phyloP scores from a whole-genome alignment of 2,888 invertebrate species.

The Epicampocera succincta region DNA sequence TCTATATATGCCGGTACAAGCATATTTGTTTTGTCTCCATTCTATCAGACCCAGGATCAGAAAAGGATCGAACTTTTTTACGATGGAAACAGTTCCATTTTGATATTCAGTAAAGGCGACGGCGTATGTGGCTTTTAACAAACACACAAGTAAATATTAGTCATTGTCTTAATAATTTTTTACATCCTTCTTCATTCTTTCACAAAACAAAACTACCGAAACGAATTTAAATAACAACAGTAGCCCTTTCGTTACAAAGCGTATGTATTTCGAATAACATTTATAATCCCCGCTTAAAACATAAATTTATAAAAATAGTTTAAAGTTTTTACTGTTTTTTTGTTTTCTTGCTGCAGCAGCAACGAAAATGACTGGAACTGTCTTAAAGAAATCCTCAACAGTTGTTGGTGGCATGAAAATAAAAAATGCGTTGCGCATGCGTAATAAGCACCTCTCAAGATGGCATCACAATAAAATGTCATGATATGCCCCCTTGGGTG shows the following conservation, averaged over 20 bases:
- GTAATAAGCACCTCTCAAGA: constrained; percentile 81
- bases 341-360: background rate
- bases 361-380: background rate
- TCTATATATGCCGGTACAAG: too few relatives aligned
- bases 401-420: constrained; percentile 59
- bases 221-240: constrained; percentile 56
- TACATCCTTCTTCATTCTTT: too few relatives aligned
- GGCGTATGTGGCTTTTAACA: too few relatives aligned
- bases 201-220: background rate
- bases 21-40: too few relatives aligned
- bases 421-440: constrained; percentile 76
- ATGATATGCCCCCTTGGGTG: constrained; percentile 79
- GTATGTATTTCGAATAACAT: constrained; percentile 38
- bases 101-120: too few relatives aligned
- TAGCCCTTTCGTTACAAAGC: constrained; percentile 38
- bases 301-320: constrained; percentile 55
- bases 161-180: too few relatives aligned
- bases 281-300: constrained; percentile 17
- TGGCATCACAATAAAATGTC: constrained; percentile 81
- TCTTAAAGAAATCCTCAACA: background rate
- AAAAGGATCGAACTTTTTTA: too few relatives aligned
- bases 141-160: too few relatives aligned
- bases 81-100: too few relatives aligned
- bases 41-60: too few relatives aligned
- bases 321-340: constrained; percentile 40